Base-by-base conservation (phyloP, 2,888 invertebrate genomes). In the Clepsis dumicolana region DNA sequence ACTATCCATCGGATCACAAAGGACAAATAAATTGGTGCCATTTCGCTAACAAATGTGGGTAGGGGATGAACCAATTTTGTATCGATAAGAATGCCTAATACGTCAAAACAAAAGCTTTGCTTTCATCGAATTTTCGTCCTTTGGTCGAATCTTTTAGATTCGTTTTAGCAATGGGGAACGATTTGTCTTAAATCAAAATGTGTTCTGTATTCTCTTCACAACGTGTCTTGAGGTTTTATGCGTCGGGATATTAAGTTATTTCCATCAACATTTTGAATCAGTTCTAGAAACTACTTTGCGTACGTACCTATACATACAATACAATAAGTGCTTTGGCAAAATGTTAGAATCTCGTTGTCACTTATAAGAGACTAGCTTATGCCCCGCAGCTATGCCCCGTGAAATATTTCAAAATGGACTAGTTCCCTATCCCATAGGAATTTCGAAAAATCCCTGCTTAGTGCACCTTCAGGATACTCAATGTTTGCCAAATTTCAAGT, bases 11-110 rank as follows among this genome's bases (percentile, higher is more conserved):
- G 77, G 82, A 83, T 84, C 79, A 84, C 83, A 84, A 84, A 82
- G 73, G 80, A 75, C 74, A 80, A 80, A 87, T 83, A 88, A 87
- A 88, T 88, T 79, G 85, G 72, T 74, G 79, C 79, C 83, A 84
- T 88, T 88, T 81, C 80, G 80, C 76, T 84, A 84, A 86, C 85
- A 87, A 84, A 88, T 87, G 85, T 80, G 81, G 81, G 86, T 84
- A 77, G 81, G 78, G 74, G 77, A 82, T 80, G 80, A 80, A 80
- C 84, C 86, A 84, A 84, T 86, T 84, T 82, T 77, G 78, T 80
- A 78, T 82, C 80, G 76, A 79, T 78, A 68, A 68, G 68, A 63
- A 63, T 21, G 10, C 48, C 52, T 52, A 38, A 68, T 68, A 68
- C 35, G 59, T 68, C 64, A 64, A 68, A 59, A 59, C 53, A 25